Conservation (phyloP, 2,113 vertebrate species). For the Psettodes erumei region DNA sequence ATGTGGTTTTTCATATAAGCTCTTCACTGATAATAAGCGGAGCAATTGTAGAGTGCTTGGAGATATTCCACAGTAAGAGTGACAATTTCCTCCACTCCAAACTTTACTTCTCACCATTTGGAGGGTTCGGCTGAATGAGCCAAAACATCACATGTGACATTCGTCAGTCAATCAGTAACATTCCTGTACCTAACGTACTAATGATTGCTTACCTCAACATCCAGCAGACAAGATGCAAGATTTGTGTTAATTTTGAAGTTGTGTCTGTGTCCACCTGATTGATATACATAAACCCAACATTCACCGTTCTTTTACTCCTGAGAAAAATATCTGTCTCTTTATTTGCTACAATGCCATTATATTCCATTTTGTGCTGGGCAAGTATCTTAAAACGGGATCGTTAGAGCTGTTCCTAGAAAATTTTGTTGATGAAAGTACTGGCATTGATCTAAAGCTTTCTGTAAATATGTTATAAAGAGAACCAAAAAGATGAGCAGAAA, state of each 20-base stretch:
- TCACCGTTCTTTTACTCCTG: not conserved
- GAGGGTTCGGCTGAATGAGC: not conserved
- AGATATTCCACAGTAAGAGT: not conserved
- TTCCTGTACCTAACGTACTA: not conserved
- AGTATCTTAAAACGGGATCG: too few relatives aligned
- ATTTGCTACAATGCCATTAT: too few relatives aligned
- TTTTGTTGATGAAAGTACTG: not conserved
- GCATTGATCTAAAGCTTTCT: not conserved
- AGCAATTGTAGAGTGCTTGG: not conserved
- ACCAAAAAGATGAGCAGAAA: not conserved
- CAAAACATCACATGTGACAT: not conserved
- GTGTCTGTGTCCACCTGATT: not conserved
- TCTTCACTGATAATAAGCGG: not conserved
- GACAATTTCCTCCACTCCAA: not conserved
- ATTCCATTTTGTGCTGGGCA: not conserved
- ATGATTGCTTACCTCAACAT: not conserved
- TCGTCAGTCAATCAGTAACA: not conserved
- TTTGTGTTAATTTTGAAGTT: not conserved
- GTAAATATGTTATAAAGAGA: not conserved
- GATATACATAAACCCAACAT: not conserved
- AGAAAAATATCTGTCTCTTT: not conserved
- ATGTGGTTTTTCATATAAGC: slow-evolving; percentile 8
- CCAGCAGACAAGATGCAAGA: too few relatives aligned
- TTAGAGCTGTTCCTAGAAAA: not conserved
- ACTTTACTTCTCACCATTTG: not conserved